Evolutionary conservation across 2,888 invertebrate species (phyloP).

Genomic region (Apamea epomidion): DNA sequence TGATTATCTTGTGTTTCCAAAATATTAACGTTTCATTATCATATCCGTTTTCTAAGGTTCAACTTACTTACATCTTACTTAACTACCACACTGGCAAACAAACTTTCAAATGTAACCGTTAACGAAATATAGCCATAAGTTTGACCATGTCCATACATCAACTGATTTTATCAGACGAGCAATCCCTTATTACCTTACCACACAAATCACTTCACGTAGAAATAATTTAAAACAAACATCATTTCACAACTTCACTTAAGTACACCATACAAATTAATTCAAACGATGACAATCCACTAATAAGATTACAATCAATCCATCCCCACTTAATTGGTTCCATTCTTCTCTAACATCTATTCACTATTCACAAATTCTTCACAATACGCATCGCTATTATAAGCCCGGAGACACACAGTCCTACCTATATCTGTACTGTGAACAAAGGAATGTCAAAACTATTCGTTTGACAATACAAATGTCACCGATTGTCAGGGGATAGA

Average conservation of each 20-base stretch:
- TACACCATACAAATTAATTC: conserved; percentile 34
- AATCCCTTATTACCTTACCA: background rate
- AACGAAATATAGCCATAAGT: background rate
- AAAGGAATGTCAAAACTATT: conserved; percentile 68
- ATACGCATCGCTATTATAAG: conserved; percentile 38
- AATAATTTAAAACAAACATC: background rate
- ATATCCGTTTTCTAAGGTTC: conserved; percentile 40
- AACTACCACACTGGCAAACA: background rate
- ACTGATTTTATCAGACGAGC: background rate
- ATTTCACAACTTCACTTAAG: conserved; percentile 21
- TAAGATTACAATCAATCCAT: conserved; percentile 47
- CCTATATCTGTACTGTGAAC: conserved; percentile 52
- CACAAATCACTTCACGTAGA: background rate
- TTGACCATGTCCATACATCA: background rate
- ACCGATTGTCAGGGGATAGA: conserved; percentile 59
- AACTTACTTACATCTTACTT: conserved; percentile 6
- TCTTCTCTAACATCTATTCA: conserved; percentile 48
- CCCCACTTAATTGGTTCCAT: conserved; percentile 49
- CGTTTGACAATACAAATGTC: conserved; percentile 67
- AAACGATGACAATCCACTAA: conserved; percentile 33
- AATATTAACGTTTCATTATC: conserved; percentile 37
- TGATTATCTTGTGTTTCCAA: conserved; percentile 39
- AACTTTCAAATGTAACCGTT: conserved; percentile 1
- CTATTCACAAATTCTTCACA: conserved; percentile 49
- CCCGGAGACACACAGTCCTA: conserved; percentile 34